phyloP scores from a whole-genome alignment of 2,797 vertebrate genomes.

The Sciurus carolinensis region DNA sequence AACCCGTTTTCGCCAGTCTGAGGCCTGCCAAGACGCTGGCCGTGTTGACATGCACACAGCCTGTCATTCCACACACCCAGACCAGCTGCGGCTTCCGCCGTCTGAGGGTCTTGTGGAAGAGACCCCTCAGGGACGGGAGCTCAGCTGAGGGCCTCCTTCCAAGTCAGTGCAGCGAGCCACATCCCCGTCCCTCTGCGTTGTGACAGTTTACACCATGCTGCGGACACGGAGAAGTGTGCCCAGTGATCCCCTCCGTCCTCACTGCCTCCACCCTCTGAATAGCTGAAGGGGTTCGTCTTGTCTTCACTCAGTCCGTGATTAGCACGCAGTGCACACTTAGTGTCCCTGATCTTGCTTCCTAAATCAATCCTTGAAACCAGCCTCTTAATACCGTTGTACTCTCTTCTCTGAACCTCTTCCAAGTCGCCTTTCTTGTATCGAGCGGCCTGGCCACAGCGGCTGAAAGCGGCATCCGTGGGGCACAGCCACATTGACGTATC shows the following conservation, averaged over 20 bases:
- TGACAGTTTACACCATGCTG: neutral
- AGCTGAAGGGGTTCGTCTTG: slow-evolving; percentile 9
- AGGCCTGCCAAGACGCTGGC: neutral
- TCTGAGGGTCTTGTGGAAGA: neutral
- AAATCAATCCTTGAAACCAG: slow-evolving; percentile 49
- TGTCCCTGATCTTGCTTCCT: slow-evolving; percentile 76
- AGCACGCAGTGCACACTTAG: slow-evolving; percentile 46
- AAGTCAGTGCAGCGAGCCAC: neutral
- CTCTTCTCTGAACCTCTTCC: slow-evolving; percentile 74
- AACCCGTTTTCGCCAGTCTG: neutral
- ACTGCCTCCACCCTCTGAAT: neutral
- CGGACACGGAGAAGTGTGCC: neutral
- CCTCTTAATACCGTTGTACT: slow-evolving; percentile 27
- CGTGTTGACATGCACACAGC: neutral
- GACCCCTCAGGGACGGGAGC: neutral
- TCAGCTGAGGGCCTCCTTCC: neutral
- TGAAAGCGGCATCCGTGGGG: neutral
- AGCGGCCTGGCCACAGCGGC: neutral
- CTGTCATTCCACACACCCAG: neutral
- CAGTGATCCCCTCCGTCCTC: slow-evolving; percentile 68
- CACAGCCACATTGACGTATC: no score
- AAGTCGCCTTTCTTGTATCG: neutral
- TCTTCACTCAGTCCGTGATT: slow-evolving; percentile 64
- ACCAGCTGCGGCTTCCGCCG: neutral
- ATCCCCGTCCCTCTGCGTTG: neutral